A percentile compares a stretch with the other conserved stretches of the same genome.
These are phyloP conservation scores for Tetramorium simillimum DNA, from an alignment of 1,140 invertebrate genomes.

Conservation along the genomic window DNA sequence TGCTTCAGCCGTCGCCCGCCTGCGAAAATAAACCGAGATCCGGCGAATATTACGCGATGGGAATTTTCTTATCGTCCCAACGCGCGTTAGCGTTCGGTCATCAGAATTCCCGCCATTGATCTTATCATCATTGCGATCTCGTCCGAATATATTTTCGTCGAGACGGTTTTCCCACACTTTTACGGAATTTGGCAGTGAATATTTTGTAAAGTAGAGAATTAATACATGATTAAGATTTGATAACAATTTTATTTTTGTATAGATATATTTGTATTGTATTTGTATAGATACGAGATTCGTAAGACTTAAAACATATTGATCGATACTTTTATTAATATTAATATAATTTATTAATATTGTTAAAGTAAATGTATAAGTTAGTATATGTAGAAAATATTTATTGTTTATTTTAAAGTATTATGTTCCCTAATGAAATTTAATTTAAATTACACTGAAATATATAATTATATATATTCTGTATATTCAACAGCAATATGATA, in stretches of 20 bases:
- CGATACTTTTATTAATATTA: not conserved
- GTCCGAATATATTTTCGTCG: not conserved
- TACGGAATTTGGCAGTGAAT: not conserved
- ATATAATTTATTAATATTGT: not conserved
- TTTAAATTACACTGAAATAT: not conserved
- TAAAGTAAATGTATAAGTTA: not conserved
- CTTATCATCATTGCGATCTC: conserved; percentile 25
- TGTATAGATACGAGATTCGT: not conserved
- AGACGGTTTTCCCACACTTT: not conserved
- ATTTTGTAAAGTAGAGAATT: not conserved
- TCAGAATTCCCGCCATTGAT: conserved; percentile 46
- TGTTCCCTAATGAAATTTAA: not conserved
- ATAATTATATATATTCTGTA: not conserved
- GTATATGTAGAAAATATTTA: not conserved
- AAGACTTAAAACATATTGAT: not conserved
- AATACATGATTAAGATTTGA: not conserved
- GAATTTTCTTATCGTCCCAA: conserved; percentile 47
- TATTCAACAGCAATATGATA: conserved; percentile 19
- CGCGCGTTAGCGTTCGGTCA: conserved; percentile 31
- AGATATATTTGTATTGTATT: not conserved
- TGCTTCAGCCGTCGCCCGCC: conserved; percentile 36
- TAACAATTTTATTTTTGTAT: not conserved
- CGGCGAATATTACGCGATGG: conserved; percentile 42
- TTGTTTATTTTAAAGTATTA: not conserved
- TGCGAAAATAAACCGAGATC: conserved; percentile 57